Evolutionary conservation across 2,113 vertebrate species (phyloP).

Genomic region (Columba janthina): DNA sequence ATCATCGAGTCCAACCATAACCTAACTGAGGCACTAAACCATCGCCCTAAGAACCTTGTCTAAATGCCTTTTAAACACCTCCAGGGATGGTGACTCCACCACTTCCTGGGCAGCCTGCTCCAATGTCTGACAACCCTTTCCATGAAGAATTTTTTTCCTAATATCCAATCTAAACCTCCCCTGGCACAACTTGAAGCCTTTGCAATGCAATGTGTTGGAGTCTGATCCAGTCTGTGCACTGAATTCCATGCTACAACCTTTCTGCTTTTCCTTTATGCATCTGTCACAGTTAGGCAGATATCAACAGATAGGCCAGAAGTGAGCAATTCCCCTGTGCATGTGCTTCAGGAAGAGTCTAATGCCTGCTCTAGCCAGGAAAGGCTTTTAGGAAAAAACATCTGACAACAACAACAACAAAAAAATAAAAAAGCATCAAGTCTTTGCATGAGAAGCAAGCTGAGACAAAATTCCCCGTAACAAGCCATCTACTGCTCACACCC

Average conservation of each 20-base stretch:
- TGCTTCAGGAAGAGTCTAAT: neutral
- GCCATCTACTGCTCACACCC: slow-evolving; percentile 12
- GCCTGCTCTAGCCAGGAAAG: slow-evolving; percentile 11
- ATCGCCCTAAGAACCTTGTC: too few species aligned
- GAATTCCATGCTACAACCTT: neutral
- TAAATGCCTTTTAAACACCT: too few species aligned
- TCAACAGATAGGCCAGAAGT: neutral
- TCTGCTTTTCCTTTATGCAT: slow-evolving; percentile 20
- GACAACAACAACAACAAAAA: neutral
- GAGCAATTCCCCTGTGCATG: neutral
- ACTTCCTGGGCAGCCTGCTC: too few species aligned
- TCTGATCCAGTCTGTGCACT: neutral
- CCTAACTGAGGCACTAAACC: too few species aligned
- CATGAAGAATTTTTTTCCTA: too few species aligned
- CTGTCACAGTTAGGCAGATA: slow-evolving; percentile 24
- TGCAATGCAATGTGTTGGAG: neutral
- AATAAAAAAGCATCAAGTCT: neutral
- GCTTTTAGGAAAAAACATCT: slow-evolving; percentile 31
- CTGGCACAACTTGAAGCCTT: too few species aligned
- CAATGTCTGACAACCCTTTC: too few species aligned
- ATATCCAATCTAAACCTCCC: too few species aligned
- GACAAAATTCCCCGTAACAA: slow-evolving; percentile 20
- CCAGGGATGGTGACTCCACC: too few species aligned
- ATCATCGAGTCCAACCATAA: too few species aligned
- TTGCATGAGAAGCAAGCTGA: slow-evolving; percentile 32